Evolutionary conservation across 2,888 invertebrate species (phyloP), one percentile per base, ranked within the genome.

Genomic region (Stenodera caucasica): DNA sequence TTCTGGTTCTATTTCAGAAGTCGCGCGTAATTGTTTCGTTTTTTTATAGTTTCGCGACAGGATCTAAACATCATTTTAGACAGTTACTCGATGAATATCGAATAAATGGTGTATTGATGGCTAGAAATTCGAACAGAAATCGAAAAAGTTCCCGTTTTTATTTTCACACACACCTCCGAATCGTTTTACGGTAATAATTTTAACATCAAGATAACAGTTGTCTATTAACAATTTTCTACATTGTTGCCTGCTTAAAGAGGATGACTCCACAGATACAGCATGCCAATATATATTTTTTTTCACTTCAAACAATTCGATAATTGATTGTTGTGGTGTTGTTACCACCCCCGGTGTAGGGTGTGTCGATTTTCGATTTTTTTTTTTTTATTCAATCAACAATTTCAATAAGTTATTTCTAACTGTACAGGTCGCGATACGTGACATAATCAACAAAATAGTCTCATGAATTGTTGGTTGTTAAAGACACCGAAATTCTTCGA

Each of bases 221-320:
- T 65, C 67, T 67, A 67, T 67, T 67, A 67, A 64, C 62, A 56
- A 60, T 59, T 59, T 63, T 60, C 56, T 61, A 61, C 69, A 70
- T 70, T 70, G 70, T 70, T 67, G 68, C 65, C 66, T 66, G 64
- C 60, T 63, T 67, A 66, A 66, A 68, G 63, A 65, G 63, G 68
- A 70, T 70, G 68, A 69, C 70, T 70, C 58, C 68, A 63, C 58
- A 64, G 63, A 68, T 61, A 63, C 60, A 49, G 33, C 53, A 26
- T 37, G 8, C n/a, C 29, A 53, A n/a, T n/a, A n/a, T n/a, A n/a
- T n/a, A 58, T 57, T 58, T 61, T 54, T 63, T 64, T 65, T 60
- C 61, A 62, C n/a, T n/a, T n/a, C n/a, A 63, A 60, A 56, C 59
- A 4, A 21, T 45, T 45, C 45, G 21, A 63, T 67, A 68, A 68